Evolutionary conservation across 2,797 vertebrate species (phyloP).

Genomic region (Botia almorhae): DNA sequence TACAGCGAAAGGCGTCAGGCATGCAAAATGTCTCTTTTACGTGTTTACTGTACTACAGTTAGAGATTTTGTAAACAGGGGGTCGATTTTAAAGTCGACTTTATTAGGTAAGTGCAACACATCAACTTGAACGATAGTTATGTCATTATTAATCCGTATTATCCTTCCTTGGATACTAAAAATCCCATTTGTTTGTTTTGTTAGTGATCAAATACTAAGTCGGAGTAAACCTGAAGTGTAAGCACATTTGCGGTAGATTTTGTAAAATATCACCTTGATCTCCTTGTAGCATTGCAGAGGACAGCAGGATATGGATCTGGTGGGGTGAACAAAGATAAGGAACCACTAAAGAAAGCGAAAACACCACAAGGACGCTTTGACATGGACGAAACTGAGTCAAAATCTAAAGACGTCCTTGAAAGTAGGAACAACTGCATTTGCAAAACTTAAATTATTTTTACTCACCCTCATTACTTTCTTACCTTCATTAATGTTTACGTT

Average conservation of each 20-base stretch:
- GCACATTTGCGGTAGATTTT: not conserved
- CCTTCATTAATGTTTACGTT: not conserved
- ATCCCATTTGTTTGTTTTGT: not conserved
- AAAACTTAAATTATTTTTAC: not conserved
- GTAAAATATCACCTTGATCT: not conserved
- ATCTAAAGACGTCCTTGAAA: slow-evolving; percentile 81
- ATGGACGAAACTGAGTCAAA: slow-evolving; percentile 72
- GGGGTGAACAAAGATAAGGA: slow-evolving; percentile 68
- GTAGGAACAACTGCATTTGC: slow-evolving; percentile 73
- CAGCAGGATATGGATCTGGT: slow-evolving; percentile 70
- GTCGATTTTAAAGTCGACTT: slow-evolving; percentile 39
- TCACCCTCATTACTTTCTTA: no score
- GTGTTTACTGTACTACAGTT: slow-evolving; percentile 25
- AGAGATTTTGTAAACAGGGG: slow-evolving; percentile 36
- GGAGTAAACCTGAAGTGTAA: not conserved
- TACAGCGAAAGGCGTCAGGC: not conserved
- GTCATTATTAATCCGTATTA: not conserved
- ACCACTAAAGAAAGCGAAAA: slow-evolving; percentile 83
- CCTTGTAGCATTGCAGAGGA: slow-evolving; percentile 66
- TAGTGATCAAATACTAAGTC: not conserved
- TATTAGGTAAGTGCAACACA: slow-evolving; percentile 61
- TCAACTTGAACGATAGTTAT: not conserved
- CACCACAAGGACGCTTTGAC: slow-evolving; percentile 90
- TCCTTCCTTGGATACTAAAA: no score
- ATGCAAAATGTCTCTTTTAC: slow-evolving; percentile 63